Evolutionary conservation across 2,888 invertebrate species (phyloP).

Genomic region (Schrankia costaestrigalis): DNA sequence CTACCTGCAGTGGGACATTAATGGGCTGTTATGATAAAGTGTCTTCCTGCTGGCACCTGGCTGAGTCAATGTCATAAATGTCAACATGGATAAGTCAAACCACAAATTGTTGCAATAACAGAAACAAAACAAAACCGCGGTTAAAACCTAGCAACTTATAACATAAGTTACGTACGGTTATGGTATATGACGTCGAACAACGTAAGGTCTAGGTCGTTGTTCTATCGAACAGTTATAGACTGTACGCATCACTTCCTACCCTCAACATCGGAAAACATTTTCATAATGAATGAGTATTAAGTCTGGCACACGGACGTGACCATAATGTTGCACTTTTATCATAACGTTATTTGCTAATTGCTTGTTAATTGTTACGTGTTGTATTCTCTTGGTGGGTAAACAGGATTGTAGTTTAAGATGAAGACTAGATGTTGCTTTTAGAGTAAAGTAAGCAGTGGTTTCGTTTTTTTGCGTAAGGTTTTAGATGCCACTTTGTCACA

Average conservation of each 20-base stretch:
- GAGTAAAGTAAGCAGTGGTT: not conserved
- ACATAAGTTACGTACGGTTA: constrained; percentile 13
- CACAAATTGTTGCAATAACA: too few species aligned
- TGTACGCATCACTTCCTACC: constrained; percentile 61
- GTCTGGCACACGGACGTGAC: constrained; percentile 25
- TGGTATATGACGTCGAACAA: constrained; percentile 16
- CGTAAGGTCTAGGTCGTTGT: constrained; percentile 40
- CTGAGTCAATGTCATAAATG: too few species aligned
- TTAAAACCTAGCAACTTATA: constrained; percentile 11
- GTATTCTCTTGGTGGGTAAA: constrained; percentile 5
- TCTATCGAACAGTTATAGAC: constrained; percentile 44
- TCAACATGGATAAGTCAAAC: too few species aligned
- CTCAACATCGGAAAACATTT: constrained; percentile 43
- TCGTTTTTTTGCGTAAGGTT: not conserved
- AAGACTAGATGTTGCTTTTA: too few species aligned
- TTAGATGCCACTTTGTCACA: too few species aligned
- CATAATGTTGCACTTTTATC: too few species aligned
- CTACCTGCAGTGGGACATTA: too few species aligned
- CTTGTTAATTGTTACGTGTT: constrained; percentile 22
- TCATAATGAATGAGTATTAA: constrained; percentile 41
- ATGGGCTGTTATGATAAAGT: too few species aligned
- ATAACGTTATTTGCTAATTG: too few species aligned
- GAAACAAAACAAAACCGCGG: constrained; percentile 11
- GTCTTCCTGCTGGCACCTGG: too few species aligned
- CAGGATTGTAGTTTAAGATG: constrained; percentile 6